Percentiles rank a stretch among this genome's conserved stretches.
Conservation (phyloP, 2,797 vertebrate genomes). For the Poeciliopsis infans region DNA sequence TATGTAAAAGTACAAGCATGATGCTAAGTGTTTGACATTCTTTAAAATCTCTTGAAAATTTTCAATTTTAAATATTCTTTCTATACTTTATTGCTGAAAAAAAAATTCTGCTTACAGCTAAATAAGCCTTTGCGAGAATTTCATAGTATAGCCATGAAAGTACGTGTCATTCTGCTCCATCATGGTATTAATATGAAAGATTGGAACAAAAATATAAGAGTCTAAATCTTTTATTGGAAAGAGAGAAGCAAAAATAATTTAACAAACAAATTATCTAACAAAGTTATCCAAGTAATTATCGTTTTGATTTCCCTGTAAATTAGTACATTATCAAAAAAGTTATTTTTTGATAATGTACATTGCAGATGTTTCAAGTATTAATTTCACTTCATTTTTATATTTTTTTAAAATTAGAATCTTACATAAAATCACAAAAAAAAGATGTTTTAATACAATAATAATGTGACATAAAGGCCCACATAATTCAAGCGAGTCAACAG, state of each 20-base stretch:
- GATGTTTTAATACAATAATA: not conserved
- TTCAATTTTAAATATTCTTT: not conserved
- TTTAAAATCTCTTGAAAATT: not conserved
- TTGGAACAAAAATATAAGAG: not conserved
- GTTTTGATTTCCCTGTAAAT: not conserved
- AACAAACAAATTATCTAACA: not conserved
- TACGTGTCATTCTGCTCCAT: not conserved
- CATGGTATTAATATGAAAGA: not conserved
- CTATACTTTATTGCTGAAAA: not conserved
- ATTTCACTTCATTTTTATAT: not conserved
- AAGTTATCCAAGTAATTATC: not conserved
- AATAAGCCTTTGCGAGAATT: not conserved
- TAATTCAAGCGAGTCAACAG: not conserved
- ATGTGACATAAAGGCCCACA: not conserved
- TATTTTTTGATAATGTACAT: too few relatives aligned
- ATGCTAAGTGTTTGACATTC: not conserved
- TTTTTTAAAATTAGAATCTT: not conserved
- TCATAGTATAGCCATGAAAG: not conserved
- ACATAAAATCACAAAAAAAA: not conserved
- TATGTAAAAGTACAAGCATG: not conserved
- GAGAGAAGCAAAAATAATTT: not conserved
- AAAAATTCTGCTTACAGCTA: not conserved
- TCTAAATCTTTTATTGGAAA: not conserved
- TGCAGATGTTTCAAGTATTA: not conserved
- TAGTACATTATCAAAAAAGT: not conserved